phyloP scores from a whole-genome alignment of 2,888 invertebrate species.

The Polymixis lichenea region DNA sequence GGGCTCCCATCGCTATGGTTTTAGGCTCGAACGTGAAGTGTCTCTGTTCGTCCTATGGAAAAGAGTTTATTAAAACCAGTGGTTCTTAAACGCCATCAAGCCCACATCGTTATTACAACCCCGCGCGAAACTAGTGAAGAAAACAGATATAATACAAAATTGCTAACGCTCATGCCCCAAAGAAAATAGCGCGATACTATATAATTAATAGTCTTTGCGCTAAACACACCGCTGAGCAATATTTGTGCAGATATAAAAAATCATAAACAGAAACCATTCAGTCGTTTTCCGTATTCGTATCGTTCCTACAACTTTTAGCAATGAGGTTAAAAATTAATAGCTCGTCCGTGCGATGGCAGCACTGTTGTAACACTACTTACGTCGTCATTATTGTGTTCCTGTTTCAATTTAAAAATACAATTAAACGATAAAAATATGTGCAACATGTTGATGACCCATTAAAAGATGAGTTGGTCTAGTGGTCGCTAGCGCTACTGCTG shows the following conservation, averaged over 20 bases:
- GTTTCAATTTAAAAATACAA: neutral
- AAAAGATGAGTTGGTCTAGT: too few relatives aligned
- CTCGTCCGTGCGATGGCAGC: neutral
- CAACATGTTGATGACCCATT: neutral
- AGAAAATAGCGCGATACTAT: neutral
- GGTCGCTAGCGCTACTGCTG: too few relatives aligned
- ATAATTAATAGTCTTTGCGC: neutral
- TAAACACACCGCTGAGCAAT: neutral
- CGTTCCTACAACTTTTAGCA: neutral
- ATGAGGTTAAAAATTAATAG: neutral
- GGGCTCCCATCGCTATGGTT: conserved; percentile 77
- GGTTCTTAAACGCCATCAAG: neutral
- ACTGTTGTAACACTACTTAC: neutral
- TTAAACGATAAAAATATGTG: neutral
- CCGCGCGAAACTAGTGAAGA: too few relatives aligned
- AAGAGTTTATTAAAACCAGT: neutral
- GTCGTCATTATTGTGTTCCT: neutral
- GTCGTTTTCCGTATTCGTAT: too few relatives aligned
- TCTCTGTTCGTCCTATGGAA: conserved; percentile 76
- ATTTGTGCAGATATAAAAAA: neutral
- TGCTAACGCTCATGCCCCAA: neutral
- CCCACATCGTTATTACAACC: neutral
- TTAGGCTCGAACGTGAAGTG: conserved; percentile 82
- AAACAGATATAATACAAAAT: neutral
- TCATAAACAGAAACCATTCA: neutral